phyloP scores from a whole-genome alignment of 2,797 vertebrate species.

The Coendou prehensilis region DNA sequence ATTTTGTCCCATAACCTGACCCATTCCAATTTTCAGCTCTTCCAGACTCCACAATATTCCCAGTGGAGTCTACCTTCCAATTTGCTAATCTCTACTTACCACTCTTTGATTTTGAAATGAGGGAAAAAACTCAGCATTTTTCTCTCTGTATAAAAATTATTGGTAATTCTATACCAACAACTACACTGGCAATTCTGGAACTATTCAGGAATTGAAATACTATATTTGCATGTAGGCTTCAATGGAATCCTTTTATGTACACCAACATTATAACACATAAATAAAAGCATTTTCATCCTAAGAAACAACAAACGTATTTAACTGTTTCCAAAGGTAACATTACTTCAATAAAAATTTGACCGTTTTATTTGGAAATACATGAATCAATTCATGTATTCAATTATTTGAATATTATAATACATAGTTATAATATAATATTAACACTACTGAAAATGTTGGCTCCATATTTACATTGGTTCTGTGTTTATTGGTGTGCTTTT shows the following conservation, averaged over 20 bases:
- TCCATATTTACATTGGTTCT: background rate
- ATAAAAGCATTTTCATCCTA: constrained; percentile 13
- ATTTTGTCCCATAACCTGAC: background rate
- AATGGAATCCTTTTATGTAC: background rate
- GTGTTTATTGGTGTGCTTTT: background rate
- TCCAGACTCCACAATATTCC: background rate
- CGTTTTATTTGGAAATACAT: constrained; percentile 2
- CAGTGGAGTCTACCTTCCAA: background rate
- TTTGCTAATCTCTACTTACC: background rate
- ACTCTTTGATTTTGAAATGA: background rate
- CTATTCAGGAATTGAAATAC: background rate
- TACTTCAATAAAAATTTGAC: constrained; percentile 35
- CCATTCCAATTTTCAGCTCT: background rate
- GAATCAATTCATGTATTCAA: background rate
- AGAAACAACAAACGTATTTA: background rate
- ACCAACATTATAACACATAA: background rate
- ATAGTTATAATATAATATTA: background rate
- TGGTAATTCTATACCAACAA: background rate
- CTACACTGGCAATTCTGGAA: background rate
- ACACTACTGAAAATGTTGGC: background rate
- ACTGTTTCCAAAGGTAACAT: background rate
- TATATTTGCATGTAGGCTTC: background rate
- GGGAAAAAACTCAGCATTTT: background rate
- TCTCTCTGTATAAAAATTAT: background rate
- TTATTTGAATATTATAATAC: background rate